A percentile compares a stretch with the other conserved stretches of the same genome.
These are phyloP conservation scores for Marasmarcha lunaedactyla DNA, from an alignment of 2,888 invertebrate genomes.

Conservation along the genomic window DNA sequence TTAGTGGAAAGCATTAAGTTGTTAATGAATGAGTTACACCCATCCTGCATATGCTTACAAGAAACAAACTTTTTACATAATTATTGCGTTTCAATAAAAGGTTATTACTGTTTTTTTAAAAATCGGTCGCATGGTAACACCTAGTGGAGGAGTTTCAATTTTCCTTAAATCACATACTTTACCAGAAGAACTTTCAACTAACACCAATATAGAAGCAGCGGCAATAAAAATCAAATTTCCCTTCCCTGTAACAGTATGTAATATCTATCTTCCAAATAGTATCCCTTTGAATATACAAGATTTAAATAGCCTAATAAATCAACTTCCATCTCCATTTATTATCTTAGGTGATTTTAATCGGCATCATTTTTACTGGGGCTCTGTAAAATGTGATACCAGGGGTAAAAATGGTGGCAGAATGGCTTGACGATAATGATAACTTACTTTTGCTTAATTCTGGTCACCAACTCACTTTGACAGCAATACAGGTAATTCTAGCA, in stretches of 20 bases:
- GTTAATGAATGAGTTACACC: conserved; percentile 2
- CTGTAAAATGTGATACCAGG: conserved; percentile 11
- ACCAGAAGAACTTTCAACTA: background rate
- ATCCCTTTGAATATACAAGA: conserved; percentile 3
- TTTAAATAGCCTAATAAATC: conserved; percentile 51
- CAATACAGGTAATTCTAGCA: conserved; percentile 9
- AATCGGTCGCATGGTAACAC: conserved; percentile 54
- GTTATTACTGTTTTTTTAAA: conserved; percentile 4
- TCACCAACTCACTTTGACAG: conserved; percentile 11
- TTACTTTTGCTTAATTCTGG: conserved; percentile 7
- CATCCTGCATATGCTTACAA: conserved; percentile 9
- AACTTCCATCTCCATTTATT: conserved; percentile 49
- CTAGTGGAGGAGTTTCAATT: conserved; percentile 1
- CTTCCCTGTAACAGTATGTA: conserved; percentile 8
- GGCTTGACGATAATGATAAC: conserved; percentile 4
- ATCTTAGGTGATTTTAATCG: conserved; percentile 4
- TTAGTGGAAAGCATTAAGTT: conserved; percentile 8
- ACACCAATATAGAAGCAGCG: conserved; percentile 6
- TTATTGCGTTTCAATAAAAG: conserved; percentile 6
- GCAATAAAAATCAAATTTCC: conserved; percentile 8
- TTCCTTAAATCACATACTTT: background rate
- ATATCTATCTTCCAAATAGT: conserved; percentile 11
- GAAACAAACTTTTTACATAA: conserved; percentile 10
- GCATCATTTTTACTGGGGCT: conserved; percentile 13
- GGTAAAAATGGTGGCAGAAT: conserved; percentile 9